phyloP scores from a whole-genome alignment of 1,140 invertebrate genomes.

The Microplitis demolitor region DNA sequence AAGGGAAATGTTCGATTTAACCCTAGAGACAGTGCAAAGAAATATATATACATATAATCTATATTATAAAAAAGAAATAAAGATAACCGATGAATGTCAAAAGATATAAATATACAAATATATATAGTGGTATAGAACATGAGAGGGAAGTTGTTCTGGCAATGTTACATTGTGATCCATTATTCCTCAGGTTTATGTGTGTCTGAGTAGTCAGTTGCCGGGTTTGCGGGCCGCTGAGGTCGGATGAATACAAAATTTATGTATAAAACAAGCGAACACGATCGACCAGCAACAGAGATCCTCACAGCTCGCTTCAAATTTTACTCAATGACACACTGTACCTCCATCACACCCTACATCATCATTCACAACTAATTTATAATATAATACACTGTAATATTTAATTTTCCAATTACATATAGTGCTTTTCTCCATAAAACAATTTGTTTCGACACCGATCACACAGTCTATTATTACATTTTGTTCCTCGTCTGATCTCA shows the following conservation, averaged over 20 bases:
- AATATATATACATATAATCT: not conserved
- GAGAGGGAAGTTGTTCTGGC: not conserved
- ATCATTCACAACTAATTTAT: too few relatives aligned
- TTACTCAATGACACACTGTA: too few relatives aligned
- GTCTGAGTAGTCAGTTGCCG: not conserved
- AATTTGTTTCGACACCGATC: too few relatives aligned
- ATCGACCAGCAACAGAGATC: too few relatives aligned
- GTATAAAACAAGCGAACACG: too few relatives aligned
- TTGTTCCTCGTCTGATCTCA: too few relatives aligned
- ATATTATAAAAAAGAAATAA: not conserved
- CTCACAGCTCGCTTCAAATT: too few relatives aligned
- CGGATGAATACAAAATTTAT: conserved; percentile 16
- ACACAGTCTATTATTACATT: too few relatives aligned
- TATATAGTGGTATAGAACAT: not conserved
- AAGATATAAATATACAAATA: not conserved
- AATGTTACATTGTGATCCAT: not conserved
- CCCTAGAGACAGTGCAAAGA: not conserved
- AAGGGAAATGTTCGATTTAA: not conserved
- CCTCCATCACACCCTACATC: too few relatives aligned
- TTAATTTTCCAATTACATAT: too few relatives aligned
- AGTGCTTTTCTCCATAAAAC: too few relatives aligned
- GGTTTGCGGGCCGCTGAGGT: not conserved
- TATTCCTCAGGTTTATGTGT: conserved; percentile 6
- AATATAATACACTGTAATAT: too few relatives aligned
- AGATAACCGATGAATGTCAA: not conserved